Evolutionary conservation across 2,888 invertebrate species (phyloP).

Genomic region (Napeogenes sylphis): DNA sequence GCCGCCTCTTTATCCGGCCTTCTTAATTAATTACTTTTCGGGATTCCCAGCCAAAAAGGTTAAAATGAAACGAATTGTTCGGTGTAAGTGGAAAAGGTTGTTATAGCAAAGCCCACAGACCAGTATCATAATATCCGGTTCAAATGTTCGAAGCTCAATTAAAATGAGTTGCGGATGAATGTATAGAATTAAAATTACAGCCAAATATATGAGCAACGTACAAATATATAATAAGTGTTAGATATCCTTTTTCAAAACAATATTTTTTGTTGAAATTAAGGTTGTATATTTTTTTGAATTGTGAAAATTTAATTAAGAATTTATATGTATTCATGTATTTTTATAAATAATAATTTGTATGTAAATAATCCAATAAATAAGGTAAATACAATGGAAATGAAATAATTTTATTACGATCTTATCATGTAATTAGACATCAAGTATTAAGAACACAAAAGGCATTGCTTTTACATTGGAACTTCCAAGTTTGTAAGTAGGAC

Average conservation of each 20-base stretch:
- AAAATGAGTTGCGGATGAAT: background rate
- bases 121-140: constrained; percentile 6
- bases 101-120: background rate
- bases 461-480: constrained; percentile 6
- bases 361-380: too few relatives aligned
- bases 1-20: constrained; percentile 38
- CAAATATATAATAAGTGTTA: too few relatives aligned
- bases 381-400: background rate
- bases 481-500: constrained; percentile 23
- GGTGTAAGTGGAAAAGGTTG: constrained; percentile 20
- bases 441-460: constrained; percentile 3
- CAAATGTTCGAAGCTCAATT: background rate
- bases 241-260: too few relatives aligned
- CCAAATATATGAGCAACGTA: too few relatives aligned
- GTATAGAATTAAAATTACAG: too few relatives aligned
- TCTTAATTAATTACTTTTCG: constrained; percentile 49
- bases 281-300: too few relatives aligned
- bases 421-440: background rate
- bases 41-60: constrained; percentile 29
- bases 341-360: too few relatives aligned
- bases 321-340: too few relatives aligned
- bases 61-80: constrained; percentile 27
- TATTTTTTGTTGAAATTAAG: too few relatives aligned
- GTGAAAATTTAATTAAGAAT: too few relatives aligned
- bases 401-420: background rate